Evolutionary conservation across 37 sponge, comb jelly and placozoan genomes (phyloP), one percentile per base, ranked within the genome.

Genomic region (Halichondria panicea): DNA sequence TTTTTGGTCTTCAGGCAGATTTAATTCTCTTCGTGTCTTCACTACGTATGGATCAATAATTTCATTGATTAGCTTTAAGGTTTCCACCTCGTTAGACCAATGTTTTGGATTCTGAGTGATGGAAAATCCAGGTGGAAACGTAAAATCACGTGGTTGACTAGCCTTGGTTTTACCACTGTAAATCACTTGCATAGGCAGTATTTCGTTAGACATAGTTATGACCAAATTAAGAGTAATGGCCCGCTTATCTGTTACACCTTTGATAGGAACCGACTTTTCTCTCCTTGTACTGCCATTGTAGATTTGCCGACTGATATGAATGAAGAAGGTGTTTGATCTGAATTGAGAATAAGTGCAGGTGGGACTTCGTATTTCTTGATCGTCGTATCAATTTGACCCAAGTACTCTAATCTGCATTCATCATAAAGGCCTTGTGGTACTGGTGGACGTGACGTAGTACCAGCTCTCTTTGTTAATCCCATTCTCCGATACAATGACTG

Each of bases 151-250:
- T 70, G 77, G 84, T 24, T 50, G 65, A 6, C 53, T 52, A 19
- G 85, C 85, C 28, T 50, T 84, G 28, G 85, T 84, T 66, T 84
- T 84, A 0, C 86, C 79, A 72, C 74, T 74, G 78, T 85, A 85
- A 63, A 85, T 77, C 4, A 86, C 50, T 24, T 84, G 72, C 55
- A 76, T 33, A 24, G 78, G 85, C 72, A 84, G 31, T 50, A 84
- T 77, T 37, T 71, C 71, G 45, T 72, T 72, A 58, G 61, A 28
- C 3, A 76, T 64, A 46, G 65, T 62, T 25, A 76, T 42, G 31
- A 71, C 64, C 21, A 76, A 76, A 12, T 64, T 83, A 15, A 83
- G 25, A 2, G 84, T 76, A n/a, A 83, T 83, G 50, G 75, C 75
- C 38, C 70, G 54, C 43, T 74, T 83, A 54, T 83, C 84, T 60